These are phyloP conservation scores for Halocynthia aurantium DNA, from an alignment of 23 tunicate genomes.

Conservation along the genomic window DNA sequence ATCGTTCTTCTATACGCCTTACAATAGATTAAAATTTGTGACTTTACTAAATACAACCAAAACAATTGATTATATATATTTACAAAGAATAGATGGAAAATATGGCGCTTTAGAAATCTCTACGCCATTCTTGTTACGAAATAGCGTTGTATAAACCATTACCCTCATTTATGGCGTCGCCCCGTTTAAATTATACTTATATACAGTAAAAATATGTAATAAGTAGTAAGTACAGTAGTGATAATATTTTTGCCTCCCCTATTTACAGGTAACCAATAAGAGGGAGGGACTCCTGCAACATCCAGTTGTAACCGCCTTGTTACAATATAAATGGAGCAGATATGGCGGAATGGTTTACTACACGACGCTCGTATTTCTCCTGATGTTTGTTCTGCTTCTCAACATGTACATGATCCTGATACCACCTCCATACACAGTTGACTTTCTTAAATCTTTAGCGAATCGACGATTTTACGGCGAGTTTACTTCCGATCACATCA, in stretches of 20 bases:
- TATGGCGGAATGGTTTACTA: constrained; percentile 80
- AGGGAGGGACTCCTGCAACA: constrained; percentile 68
- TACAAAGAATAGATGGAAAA: too few relatives aligned
- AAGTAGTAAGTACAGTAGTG: neutral
- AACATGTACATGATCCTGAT: constrained; percentile 50
- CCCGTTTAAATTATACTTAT: too few relatives aligned
- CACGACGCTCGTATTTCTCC: constrained; percentile 39
- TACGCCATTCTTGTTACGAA: too few relatives aligned
- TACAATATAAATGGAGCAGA: constrained; percentile 84
- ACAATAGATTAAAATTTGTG: too few relatives aligned
- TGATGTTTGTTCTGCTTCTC: constrained; percentile 45
- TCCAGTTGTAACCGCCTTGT: constrained; percentile 72
- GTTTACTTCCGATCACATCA: constrained; percentile 30
- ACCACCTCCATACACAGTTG: constrained; percentile 79
- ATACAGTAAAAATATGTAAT: too few relatives aligned
- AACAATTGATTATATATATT: too few relatives aligned
- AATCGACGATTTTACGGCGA: constrained; percentile 58
- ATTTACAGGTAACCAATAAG: constrained; percentile 53
- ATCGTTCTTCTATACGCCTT: too few relatives aligned
- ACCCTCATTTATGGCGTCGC: too few relatives aligned
- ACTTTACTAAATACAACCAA: too few relatives aligned
- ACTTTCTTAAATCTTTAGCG: constrained; percentile 71
- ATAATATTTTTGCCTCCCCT: neutral
- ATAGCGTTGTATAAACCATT: too few relatives aligned
- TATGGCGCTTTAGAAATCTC: too few relatives aligned